Conservation (phyloP, 2,888 invertebrate species). For the Lycocerus yunnanus region DNA sequence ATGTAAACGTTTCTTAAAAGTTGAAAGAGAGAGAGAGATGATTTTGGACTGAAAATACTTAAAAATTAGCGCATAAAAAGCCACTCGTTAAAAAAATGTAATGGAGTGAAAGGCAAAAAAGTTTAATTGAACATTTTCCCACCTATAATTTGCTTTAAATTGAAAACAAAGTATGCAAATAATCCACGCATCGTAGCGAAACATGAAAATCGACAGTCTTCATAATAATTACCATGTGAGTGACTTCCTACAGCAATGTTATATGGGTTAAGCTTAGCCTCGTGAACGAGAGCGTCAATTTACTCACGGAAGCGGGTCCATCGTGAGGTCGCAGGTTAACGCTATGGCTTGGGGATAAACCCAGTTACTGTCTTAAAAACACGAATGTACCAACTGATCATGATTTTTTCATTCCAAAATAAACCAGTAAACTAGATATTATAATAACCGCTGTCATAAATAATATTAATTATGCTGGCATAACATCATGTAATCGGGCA, state of each 20-base stretch:
- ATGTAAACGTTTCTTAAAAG: too few species aligned
- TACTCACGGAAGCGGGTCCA: constrained; percentile 29
- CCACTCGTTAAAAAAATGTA: background rate
- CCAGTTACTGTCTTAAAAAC: constrained; percentile 22
- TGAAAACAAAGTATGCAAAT: background rate
- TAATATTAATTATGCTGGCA: constrained; percentile 1
- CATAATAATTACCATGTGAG: background rate
- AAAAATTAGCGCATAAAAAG: background rate
- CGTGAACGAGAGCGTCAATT: constrained; percentile 27
- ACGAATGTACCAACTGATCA: constrained; percentile 12
- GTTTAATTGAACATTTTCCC: background rate
- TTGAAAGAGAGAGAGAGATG: background rate
- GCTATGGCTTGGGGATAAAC: constrained; percentile 18
- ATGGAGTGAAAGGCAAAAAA: background rate
- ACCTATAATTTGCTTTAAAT: background rate
- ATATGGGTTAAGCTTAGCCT: constrained; percentile 26
- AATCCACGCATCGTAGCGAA: background rate
- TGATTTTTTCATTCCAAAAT: constrained; percentile 5
- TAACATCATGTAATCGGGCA: background rate
- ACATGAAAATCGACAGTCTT: constrained; percentile 9
- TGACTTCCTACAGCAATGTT: constrained; percentile 7
- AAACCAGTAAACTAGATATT: constrained; percentile 9
- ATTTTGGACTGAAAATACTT: background rate
- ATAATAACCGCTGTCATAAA: constrained; percentile 5
- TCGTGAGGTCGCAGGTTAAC: constrained; percentile 28